A percentile compares a stretch with the other conserved stretches of the same genome.
phyloP scores from a whole-genome alignment of 2,113 vertebrate species.

The Mastomys natalensis region DNA sequence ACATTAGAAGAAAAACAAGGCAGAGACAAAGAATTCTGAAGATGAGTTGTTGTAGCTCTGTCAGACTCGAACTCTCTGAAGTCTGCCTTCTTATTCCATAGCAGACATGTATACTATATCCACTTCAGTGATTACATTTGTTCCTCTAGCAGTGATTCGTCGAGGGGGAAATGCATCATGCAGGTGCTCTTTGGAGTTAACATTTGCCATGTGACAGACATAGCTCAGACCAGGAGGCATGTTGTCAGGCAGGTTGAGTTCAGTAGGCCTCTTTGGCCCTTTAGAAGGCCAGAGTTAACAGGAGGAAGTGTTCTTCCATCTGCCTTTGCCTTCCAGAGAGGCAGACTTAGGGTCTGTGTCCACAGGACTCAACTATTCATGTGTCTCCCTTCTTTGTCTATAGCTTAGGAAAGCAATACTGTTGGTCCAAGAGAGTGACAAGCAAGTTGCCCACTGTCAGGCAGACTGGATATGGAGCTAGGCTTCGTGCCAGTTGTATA shows the following conservation, averaged over 20 bases:
- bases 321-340: not conserved
- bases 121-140: conserved; percentile 15
- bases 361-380: not conserved
- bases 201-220: not conserved
- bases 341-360: not conserved
- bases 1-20: not conserved
- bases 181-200: not conserved
- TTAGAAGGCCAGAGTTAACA: not conserved
- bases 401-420: not conserved
- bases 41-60: not conserved
- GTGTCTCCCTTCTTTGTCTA: not conserved
- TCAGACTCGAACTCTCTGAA: not conserved
- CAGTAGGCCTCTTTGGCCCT: not conserved
- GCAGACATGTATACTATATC: not conserved
- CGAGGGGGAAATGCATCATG: not conserved
- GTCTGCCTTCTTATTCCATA: not conserved
- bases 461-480: not conserved
- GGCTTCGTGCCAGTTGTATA: not conserved
- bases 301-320: not conserved
- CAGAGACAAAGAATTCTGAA: conserved; percentile 1
- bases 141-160: conserved; percentile 2
- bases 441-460: not conserved
- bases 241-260: not conserved
- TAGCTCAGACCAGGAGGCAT: not conserved
- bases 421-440: not conserved